phyloP scores from a whole-genome alignment of 2,888 invertebrate species.

The Stegophylla sp. region DNA sequence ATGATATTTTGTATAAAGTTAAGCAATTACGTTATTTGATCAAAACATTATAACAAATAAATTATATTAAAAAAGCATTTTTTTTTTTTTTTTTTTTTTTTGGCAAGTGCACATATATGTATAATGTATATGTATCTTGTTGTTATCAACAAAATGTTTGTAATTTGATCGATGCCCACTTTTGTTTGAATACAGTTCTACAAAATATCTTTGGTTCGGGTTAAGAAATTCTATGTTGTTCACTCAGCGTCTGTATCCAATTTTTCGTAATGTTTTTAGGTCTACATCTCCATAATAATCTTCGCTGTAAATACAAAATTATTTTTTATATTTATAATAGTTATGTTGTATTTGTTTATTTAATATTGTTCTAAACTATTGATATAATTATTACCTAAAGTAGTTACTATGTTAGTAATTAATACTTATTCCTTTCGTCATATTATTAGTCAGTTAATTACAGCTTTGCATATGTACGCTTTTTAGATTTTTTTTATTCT shows the following conservation, averaged over 20 bases:
- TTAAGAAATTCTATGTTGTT: background rate
- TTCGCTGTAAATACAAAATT: constrained; percentile 71
- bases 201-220: constrained; percentile 47
- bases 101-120: constrained; percentile 27
- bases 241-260: constrained; percentile 67
- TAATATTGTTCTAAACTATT: background rate
- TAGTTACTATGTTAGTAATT: constrained; percentile 29
- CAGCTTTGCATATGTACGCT: background rate
- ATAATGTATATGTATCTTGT: constrained; percentile 14
- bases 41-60: constrained; percentile 54
- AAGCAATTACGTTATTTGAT: constrained; percentile 54
- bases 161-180: constrained; percentile 25
- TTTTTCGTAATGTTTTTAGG: constrained; percentile 83
- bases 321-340: background rate
- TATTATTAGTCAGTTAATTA: background rate
- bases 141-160: constrained; percentile 7
- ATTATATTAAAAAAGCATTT: constrained; percentile 47
- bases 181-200: constrained; percentile 16
- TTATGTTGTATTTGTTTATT: background rate
- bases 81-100: no score
- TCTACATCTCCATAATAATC: constrained; percentile 93
- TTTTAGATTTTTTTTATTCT: background rate
- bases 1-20: constrained; percentile 55
- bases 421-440: background rate
- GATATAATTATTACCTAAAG: background rate